Percentiles rank a stretch among this genome's conserved stretches.
These are phyloP conservation scores for Parnassius smintheus DNA, from an alignment of 2,888 invertebrate species.

Conservation along the genomic window DNA sequence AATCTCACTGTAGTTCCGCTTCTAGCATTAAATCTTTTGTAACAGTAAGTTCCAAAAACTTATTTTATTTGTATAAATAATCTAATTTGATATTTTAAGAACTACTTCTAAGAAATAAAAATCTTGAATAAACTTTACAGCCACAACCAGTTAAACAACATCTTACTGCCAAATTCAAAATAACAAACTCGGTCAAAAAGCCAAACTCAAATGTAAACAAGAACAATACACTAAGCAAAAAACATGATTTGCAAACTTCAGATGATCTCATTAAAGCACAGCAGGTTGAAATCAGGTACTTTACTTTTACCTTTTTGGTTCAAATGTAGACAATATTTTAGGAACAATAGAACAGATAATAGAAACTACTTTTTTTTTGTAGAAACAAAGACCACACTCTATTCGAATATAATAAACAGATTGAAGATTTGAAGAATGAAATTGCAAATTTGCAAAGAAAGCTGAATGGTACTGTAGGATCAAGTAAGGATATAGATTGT, in stretches of 20 bases:
- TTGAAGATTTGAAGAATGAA: conserved; percentile 67
- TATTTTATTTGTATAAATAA: conserved; percentile 2
- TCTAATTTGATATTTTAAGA: background rate
- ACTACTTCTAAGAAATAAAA: background rate
- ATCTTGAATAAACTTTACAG: conserved; percentile 41
- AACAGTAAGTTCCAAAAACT: conserved; percentile 52
- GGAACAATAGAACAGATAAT: conserved; percentile 9
- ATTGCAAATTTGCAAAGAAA: conserved; percentile 46
- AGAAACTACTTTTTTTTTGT: conserved; percentile 32
- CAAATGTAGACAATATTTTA: background rate
- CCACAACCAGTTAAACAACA: conserved; percentile 56
- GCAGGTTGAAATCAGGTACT: conserved; percentile 72
- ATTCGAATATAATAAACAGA: conserved; percentile 65
- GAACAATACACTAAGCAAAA: conserved; percentile 37
- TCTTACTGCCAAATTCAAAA: conserved; percentile 43
- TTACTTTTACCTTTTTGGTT: background rate
- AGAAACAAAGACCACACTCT: conserved; percentile 74
- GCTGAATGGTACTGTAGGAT: conserved; percentile 37
- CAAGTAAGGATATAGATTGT: conserved; percentile 40
- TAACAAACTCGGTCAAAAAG: conserved; percentile 49
- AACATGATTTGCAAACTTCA: conserved; percentile 40
- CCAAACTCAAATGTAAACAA: conserved; percentile 28
- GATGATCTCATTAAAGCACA: conserved; percentile 66
- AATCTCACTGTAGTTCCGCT: conserved; percentile 62
- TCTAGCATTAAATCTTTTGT: conserved; percentile 62